These are phyloP conservation scores for Ormia ochracea DNA, from an alignment of 2,888 invertebrate genomes.

Conservation along the genomic window DNA sequence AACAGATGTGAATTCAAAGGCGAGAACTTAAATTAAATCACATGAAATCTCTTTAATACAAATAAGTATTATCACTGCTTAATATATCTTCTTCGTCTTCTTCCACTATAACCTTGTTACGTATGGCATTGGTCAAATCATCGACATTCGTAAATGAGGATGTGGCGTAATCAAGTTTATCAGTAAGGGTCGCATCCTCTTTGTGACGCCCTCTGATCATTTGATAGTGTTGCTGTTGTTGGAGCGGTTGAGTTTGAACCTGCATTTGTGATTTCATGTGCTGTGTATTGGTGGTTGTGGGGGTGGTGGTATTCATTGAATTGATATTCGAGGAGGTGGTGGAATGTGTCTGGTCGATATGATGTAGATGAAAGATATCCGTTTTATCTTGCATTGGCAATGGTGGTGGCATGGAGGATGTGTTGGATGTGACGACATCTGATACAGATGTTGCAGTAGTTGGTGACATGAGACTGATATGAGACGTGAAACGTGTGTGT, in stretches of 20 bases:
- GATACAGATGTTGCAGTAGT: constrained; percentile 58
- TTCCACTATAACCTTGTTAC: constrained; percentile 72
- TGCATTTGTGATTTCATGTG: constrained; percentile 54
- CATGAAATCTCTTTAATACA: constrained; percentile 76
- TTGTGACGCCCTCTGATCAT: constrained; percentile 56
- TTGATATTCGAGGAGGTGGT: constrained; percentile 16
- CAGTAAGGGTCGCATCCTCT: constrained; percentile 56
- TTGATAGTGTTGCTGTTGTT: constrained; percentile 56
- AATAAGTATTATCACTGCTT: constrained; percentile 71
- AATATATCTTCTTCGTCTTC: constrained; percentile 74
- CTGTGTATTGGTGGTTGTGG: constrained; percentile 36
- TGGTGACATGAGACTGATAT: constrained; percentile 51
- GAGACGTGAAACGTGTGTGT: constrained; percentile 57
- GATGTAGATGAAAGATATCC: constrained; percentile 61
- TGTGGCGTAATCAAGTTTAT: constrained; percentile 67
- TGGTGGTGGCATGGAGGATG: constrained; percentile 50
- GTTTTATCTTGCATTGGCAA: constrained; percentile 59
- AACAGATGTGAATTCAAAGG: not conserved
- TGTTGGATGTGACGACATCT: constrained; percentile 50
- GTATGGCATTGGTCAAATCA: constrained; percentile 71
- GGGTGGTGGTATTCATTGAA: constrained; percentile 41
- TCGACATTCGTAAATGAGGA: constrained; percentile 68
- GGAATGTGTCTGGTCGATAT: constrained; percentile 53
- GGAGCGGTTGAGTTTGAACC: constrained; percentile 20
- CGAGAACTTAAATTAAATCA: not conserved